A percentile compares a stretch with the other conserved stretches of the same genome.
Conservation (phyloP, 2,113 vertebrate genomes). For the Rhea pennata region DNA sequence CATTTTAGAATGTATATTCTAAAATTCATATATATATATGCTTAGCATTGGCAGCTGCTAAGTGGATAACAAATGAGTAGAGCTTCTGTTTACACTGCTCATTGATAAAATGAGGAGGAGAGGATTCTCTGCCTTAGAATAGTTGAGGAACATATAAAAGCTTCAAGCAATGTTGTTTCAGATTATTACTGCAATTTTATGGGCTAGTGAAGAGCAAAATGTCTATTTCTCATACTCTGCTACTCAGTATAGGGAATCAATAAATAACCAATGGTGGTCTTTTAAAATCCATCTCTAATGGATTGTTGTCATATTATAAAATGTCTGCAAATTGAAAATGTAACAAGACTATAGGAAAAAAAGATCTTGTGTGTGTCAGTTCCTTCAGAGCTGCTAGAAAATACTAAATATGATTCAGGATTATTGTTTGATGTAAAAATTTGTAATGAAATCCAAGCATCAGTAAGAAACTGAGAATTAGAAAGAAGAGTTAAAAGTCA, state of each 20-base stretch:
- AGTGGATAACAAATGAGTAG: not conserved
- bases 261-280: not conserved
- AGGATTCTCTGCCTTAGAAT: not conserved
- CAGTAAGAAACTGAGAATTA: not conserved
- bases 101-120: not conserved
- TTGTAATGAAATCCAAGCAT: not conserved
- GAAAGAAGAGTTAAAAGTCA: not conserved
- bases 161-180: not conserved
- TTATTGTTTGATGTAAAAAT: not conserved
- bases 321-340: not conserved
- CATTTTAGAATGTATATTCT: not conserved
- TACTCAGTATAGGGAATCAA: slow-evolving; percentile 10
- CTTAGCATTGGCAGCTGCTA: not conserved
- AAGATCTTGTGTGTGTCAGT: not conserved
- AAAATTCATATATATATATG: not conserved
- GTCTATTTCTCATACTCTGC: not conserved
- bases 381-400: not conserved
- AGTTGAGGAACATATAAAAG: not conserved
- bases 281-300: not conserved
- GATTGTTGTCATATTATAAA: not conserved
- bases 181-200: slow-evolving; percentile 17
- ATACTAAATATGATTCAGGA: fast-evolving
- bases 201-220: slow-evolving; percentile 2
- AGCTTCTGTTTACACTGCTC: not conserved
- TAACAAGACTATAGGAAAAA: not conserved